Evolutionary conservation across 2,888 invertebrate genomes (phyloP).

Genomic region (Andrena flavipes): DNA sequence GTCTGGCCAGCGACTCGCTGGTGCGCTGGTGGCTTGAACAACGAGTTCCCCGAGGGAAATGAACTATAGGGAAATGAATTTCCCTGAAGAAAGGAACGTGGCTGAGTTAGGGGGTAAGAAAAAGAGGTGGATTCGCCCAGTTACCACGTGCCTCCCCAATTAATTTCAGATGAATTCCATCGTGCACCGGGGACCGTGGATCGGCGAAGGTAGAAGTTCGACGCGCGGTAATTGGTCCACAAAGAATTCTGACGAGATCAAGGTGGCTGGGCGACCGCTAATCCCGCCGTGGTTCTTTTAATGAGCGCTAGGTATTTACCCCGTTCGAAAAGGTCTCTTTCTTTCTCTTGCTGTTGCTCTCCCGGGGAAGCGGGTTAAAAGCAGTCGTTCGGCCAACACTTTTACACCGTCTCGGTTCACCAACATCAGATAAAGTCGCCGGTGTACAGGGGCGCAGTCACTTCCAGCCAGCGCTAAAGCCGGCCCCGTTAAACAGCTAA

Average conservation of each 20-base stretch:
- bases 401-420: slow-evolving; percentile 57
- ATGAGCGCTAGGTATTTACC: slow-evolving; percentile 65
- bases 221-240: not conserved
- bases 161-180: not conserved
- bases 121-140: not conserved
- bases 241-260: slow-evolving; percentile 42
- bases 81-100: not conserved
- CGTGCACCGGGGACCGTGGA: not conserved
- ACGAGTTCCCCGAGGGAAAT: slow-evolving; percentile 41
- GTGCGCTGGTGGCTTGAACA: slow-evolving; percentile 26
- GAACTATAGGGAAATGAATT: slow-evolving; percentile 37
- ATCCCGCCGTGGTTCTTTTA: slow-evolving; percentile 55
- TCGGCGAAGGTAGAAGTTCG: not conserved
- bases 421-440: slow-evolving; percentile 69
- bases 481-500: slow-evolving; percentile 65
- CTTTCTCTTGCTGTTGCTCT: no score
- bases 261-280: slow-evolving; percentile 33
- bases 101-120: not conserved
- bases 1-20: slow-evolving; percentile 34
- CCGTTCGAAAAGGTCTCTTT: slow-evolving; percentile 27
- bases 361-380: slow-evolving; percentile 28
- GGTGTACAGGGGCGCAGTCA: slow-evolving; percentile 52
- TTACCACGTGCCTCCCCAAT: not conserved
- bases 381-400: slow-evolving; percentile 63
- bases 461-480: slow-evolving; percentile 60